These are phyloP conservation scores for Stegophylla sp. DNA, from an alignment of 2,888 invertebrate genomes.

Conservation along the genomic window DNA sequence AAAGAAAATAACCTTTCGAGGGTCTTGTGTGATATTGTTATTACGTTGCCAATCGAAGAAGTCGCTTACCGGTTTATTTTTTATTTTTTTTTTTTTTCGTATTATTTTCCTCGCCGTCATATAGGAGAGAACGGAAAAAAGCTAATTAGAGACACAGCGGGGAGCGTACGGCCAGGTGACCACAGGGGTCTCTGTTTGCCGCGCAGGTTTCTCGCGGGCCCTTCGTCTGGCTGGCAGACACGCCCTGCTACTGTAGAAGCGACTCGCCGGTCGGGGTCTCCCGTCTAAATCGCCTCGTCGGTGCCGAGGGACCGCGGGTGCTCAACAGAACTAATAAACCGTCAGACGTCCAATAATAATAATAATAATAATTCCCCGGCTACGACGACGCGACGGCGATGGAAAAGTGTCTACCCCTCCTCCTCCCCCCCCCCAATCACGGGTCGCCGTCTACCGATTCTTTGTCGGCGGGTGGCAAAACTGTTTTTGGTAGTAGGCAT, in stretches of 20 bases:
- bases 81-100: background rate
- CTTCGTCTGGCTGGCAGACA: slow-evolving; percentile 50
- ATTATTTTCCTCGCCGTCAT: too few species aligned
- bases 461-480: slow-evolving; percentile 58
- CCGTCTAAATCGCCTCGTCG: slow-evolving; percentile 30
- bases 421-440: too few species aligned
- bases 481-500: slow-evolving; percentile 3
- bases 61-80: slow-evolving; percentile 39
- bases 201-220: slow-evolving; percentile 13
- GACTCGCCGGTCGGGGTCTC: background rate
- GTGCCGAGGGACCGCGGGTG: slow-evolving; percentile 38
- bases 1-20: slow-evolving; percentile 21
- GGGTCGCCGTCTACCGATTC: slow-evolving; percentile 5
- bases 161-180: slow-evolving; percentile 48
- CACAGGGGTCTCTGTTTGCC: slow-evolving; percentile 50
- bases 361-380: slow-evolving; percentile 12
- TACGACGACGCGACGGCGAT: background rate
- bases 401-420: slow-evolving; percentile 21
- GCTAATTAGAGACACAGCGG: slow-evolving; percentile 60
- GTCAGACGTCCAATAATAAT: too few species aligned
- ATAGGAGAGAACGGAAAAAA: slow-evolving; percentile 33
- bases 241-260: slow-evolving; percentile 57
- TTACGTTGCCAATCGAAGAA: slow-evolving; percentile 48
- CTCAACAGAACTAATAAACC: slow-evolving; percentile 58
- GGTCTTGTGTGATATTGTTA: slow-evolving; percentile 18